Evolutionary conservation across 2,888 invertebrate species (phyloP), one percentile per base, ranked within the genome.

Genomic region (Zelleria hepariella): DNA sequence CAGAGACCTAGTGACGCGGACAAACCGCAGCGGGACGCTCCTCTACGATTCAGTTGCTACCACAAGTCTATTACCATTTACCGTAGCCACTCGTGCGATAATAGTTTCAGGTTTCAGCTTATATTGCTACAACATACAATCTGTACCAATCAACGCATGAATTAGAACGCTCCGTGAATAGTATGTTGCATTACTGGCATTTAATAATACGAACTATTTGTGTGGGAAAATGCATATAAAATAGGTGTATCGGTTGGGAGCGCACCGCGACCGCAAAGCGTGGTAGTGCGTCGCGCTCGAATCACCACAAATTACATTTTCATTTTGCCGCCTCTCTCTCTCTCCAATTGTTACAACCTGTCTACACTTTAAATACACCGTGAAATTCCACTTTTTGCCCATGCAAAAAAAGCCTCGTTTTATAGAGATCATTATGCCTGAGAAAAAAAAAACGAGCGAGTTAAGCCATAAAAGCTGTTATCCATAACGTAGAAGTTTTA

Each of bases 221-320:
- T 42, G 32, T 42, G 32, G 32, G 32, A 42, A 42, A 42, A 42
- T 15, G 32, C 32, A 42, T 5, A 4, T 2, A 15, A 15, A 51
- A 42, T 15, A 42, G 10, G 10, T 42, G 32, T 42, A 42, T 25
- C 23, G n/a, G 53, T 24, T 4, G 25, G 53, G 53, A 53, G n/a
- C 25, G 24, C 8, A 2, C 25, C 62, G 60, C 59, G 59, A 66
- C 68, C 67, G 65, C 68, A 53, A 25, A 68, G 64, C 65, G 66
- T 64, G 61, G 32, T 32, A 65, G 66, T 63, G 65, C 68, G 66
- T 65, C 73, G 73, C 75, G 73, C 70, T 72, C 72, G 75, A 74
- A 78, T 77, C 74, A 80, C 84, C 84, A 71, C 84, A 83, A 82
- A 84, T 83, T 82, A 83, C 83, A 81, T 80, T 80, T 82, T 78